Evolutionary conservation across 2,113 vertebrate species (phyloP).

Genomic region (Rhabdomys dilectus): DNA sequence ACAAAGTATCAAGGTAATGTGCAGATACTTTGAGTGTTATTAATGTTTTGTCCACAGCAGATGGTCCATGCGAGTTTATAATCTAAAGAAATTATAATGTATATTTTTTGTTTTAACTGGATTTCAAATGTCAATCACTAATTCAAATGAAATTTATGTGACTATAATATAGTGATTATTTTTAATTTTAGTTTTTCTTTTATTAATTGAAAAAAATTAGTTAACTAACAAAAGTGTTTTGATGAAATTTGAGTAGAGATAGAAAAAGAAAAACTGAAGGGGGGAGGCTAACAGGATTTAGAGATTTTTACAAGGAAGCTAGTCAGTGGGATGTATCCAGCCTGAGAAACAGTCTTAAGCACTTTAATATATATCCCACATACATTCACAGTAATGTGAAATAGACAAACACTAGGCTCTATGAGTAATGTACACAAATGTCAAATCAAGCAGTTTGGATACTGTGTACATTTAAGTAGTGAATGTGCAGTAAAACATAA

Average conservation of each 20-base stretch:
- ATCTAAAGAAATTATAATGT: background rate
- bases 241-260: background rate
- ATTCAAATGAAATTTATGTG: background rate
- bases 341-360: background rate
- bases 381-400: background rate
- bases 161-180: background rate
- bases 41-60: background rate
- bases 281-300: background rate
- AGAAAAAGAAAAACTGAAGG: background rate
- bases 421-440: background rate
- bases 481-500: background rate
- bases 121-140: background rate
- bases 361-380: background rate
- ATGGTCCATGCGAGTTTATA: background rate
- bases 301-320: background rate
- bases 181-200: background rate
- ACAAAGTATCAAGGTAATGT: background rate
- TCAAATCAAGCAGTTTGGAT: background rate
- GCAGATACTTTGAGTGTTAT: background rate
- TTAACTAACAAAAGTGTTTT: background rate
- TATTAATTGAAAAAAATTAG: background rate
- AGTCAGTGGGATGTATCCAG: background rate
- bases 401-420: background rate
- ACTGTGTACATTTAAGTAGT: background rate
- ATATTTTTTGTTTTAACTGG: background rate